A percentile compares a stretch with the other conserved stretches of the same genome.
These are phyloP conservation scores for Botia almorhae DNA, from an alignment of 2,797 vertebrate species.

Conservation along the genomic window DNA sequence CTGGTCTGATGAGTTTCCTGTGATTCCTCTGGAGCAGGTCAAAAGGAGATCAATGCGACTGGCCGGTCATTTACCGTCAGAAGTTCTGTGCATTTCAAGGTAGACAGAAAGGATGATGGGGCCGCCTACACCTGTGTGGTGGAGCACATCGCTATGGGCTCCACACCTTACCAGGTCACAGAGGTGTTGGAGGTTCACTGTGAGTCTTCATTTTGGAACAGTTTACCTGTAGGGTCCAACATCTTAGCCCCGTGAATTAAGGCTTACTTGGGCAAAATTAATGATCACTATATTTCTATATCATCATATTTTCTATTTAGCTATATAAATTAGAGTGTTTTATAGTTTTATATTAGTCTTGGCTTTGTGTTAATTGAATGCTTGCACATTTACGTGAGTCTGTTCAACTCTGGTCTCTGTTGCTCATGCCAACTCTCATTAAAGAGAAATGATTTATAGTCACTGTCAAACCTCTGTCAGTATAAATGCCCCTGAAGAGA, in stretches of 20 bases:
- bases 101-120: slow-evolving; percentile 89
- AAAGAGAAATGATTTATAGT: slow-evolving; percentile 3
- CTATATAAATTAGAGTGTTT: no score
- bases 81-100: slow-evolving; percentile 89
- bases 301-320: no score
- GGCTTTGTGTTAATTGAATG: not conserved
- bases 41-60: slow-evolving; percentile 87
- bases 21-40: slow-evolving; percentile 73
- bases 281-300: no score
- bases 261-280: not conserved
- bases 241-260: not conserved
- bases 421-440: not conserved
- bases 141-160: slow-evolving; percentile 90
- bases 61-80: slow-evolving; percentile 93
- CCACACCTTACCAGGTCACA: slow-evolving; percentile 90
- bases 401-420: not conserved
- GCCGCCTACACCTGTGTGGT: slow-evolving; percentile 93
- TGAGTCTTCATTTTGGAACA: slow-evolving; percentile 79
- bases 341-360: not conserved
- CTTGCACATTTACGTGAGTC: not conserved
- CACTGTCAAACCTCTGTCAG: not conserved
- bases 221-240: slow-evolving; percentile 1
- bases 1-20: slow-evolving; percentile 6
- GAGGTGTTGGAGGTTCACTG: slow-evolving; percentile 98
- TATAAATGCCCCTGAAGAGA: not conserved